These are phyloP conservation scores for Muschampia plurimacula DNA, from an alignment of 2,888 invertebrate species.

Conservation along the genomic window DNA sequence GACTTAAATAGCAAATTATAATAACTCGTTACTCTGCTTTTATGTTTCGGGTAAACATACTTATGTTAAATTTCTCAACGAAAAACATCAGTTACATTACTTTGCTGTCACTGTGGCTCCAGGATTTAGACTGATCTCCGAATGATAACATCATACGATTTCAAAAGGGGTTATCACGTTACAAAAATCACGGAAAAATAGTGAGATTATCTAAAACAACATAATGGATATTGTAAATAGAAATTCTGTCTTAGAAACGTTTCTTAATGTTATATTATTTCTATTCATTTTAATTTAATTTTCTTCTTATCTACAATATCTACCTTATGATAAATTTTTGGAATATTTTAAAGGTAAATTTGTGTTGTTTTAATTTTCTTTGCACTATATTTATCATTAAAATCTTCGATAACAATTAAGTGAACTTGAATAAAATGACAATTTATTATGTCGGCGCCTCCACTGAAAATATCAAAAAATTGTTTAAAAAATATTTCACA, in stretches of 20 bases:
- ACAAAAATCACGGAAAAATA: too few species aligned
- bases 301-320: background rate
- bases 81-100: too few species aligned
- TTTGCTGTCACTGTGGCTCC: too few species aligned
- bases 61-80: too few species aligned
- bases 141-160: too few species aligned
- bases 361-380: background rate
- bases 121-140: too few species aligned
- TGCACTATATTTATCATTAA: background rate
- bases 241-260: background rate
- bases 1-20: too few species aligned
- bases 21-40: too few species aligned
- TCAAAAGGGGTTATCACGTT: too few species aligned
- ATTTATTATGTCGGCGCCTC: background rate
- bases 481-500: background rate
- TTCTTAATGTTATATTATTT: background rate
- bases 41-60: too few species aligned
- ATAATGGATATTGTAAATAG: background rate
- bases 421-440: background rate
- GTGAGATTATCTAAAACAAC: too few species aligned
- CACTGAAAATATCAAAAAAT: background rate
- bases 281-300: background rate
- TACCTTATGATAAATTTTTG: background rate
- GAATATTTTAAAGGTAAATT: background rate
- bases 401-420: background rate